A percentile compares a stretch with the other conserved stretches of the same genome.
Conservation (phyloP, 1,140 invertebrate species). For the Philotrypesis tridentata region DNA sequence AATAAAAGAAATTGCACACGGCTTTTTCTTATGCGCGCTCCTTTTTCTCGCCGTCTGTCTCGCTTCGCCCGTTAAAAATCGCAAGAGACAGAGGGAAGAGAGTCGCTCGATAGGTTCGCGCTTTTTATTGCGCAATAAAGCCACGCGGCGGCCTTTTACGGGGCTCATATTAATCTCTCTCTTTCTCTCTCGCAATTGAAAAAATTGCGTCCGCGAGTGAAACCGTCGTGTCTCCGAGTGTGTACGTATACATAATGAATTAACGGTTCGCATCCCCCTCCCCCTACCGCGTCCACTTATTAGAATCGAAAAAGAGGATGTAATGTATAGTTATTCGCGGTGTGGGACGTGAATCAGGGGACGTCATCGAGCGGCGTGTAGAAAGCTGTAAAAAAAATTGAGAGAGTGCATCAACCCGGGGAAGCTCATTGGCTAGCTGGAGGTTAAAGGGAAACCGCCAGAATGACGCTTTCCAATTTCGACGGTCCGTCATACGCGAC, state of each 20-base stretch:
- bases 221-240: background rate
- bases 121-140: constrained; percentile 33
- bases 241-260: too few relatives aligned
- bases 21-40: background rate
- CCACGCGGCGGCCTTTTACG: background rate
- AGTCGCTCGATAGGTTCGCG: background rate
- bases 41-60: constrained; percentile 18
- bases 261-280: too few relatives aligned
- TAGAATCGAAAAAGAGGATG: too few relatives aligned
- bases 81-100: background rate
- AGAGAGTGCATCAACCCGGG: constrained; percentile 7
- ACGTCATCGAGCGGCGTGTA: background rate
- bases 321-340: background rate
- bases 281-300: too few relatives aligned
- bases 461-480: constrained; percentile 50
- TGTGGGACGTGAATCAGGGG: background rate
- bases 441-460: constrained; percentile 32
- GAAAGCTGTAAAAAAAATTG: background rate
- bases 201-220: background rate
- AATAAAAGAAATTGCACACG: constrained; percentile 31
- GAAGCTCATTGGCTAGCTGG: constrained; percentile 26
- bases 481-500: constrained; percentile 35
- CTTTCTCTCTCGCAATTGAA: background rate
- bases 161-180: background rate
- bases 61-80: background rate